Conservation (phyloP, 1,140 invertebrate species). For the Bombus difficillimus region DNA sequence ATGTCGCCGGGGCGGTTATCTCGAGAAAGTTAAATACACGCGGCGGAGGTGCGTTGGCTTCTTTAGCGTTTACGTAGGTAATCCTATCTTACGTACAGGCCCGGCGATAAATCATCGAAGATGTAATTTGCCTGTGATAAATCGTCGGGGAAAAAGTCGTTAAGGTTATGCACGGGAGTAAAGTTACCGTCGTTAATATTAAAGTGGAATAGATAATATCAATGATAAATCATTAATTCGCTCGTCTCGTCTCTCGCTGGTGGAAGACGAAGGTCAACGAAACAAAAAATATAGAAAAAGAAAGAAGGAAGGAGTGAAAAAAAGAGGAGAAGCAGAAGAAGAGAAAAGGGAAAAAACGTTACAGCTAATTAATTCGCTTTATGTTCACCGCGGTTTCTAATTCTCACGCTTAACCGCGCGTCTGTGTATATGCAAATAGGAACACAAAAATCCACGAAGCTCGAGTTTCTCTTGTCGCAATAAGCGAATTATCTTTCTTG, state of each 20-base stretch:
- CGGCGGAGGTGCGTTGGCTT: conserved; percentile 40
- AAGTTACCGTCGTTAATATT: conserved; percentile 58
- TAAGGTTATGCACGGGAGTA: conserved; percentile 55
- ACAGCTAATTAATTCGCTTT: conserved; percentile 67
- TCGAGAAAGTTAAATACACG: conserved; percentile 48
- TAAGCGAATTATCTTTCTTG: conserved; percentile 31
- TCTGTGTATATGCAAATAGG: conserved; percentile 60
- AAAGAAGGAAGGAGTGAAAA: neutral
- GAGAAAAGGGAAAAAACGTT: conserved; percentile 35
- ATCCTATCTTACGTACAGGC: conserved; percentile 51
- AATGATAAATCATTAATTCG: conserved; percentile 68
- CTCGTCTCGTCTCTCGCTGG: conserved; percentile 4
- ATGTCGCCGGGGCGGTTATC: conserved; percentile 45
- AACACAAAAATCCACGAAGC: conserved; percentile 53
- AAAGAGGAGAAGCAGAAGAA: neutral
- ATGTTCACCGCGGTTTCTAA: conserved; percentile 64
- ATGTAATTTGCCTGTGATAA: conserved; percentile 58
- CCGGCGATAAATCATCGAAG: conserved; percentile 56
- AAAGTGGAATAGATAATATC: conserved; percentile 65
- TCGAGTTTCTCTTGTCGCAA: conserved; percentile 58
- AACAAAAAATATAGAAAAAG: conserved; percentile 18
- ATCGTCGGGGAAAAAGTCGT: conserved; percentile 58
- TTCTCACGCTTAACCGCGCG: conserved; percentile 64
- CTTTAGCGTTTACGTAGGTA: conserved; percentile 54
- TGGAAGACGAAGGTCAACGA: conserved; percentile 42